Evolutionary conservation across 2,888 invertebrate species (phyloP).

Genomic region (Himalopsyche tibetana): DNA sequence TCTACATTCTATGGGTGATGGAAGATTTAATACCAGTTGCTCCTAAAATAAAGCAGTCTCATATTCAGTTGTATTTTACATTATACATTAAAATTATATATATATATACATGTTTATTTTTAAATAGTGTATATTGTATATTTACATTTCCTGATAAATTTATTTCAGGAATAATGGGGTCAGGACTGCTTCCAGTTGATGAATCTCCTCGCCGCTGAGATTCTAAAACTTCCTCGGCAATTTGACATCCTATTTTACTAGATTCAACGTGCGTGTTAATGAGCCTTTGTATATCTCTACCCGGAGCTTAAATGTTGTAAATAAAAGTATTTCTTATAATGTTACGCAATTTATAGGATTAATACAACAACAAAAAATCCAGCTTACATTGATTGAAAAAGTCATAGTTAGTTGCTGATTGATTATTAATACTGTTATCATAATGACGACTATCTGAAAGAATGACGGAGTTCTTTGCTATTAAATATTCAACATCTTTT

Average conservation of each 20-base stretch:
- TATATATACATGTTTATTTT: no score
- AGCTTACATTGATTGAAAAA: conserved; percentile 77
- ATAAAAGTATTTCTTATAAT: neutral
- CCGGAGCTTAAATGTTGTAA: conserved; percentile 71
- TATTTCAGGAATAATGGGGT: conserved; percentile 69
- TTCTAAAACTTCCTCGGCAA: conserved; percentile 87
- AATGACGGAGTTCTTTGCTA: conserved; percentile 90
- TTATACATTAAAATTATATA: no score
- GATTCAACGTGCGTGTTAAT: conserved; percentile 88
- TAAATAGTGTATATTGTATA: neutral
- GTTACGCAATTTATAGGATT: neutral
- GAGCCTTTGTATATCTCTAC: conserved; percentile 81
- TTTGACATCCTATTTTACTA: conserved; percentile 89
- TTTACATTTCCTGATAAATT: neutral
- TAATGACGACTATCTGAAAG: conserved; percentile 53
- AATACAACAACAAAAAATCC: neutral
- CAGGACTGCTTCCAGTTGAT: conserved; percentile 74
- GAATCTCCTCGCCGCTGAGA: conserved; percentile 76
- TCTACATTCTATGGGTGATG: neutral
- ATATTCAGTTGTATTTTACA: no score
- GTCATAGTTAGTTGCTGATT: conserved; percentile 73
- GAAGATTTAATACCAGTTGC: neutral
- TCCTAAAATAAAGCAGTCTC: neutral
- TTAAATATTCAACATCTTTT: conserved; percentile 93
- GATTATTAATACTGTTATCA: conserved; percentile 70